A percentile compares a stretch with the other conserved stretches of the same genome.
Conservation (phyloP, 2,113 vertebrate genomes). For the Casuarius casuarius region DNA sequence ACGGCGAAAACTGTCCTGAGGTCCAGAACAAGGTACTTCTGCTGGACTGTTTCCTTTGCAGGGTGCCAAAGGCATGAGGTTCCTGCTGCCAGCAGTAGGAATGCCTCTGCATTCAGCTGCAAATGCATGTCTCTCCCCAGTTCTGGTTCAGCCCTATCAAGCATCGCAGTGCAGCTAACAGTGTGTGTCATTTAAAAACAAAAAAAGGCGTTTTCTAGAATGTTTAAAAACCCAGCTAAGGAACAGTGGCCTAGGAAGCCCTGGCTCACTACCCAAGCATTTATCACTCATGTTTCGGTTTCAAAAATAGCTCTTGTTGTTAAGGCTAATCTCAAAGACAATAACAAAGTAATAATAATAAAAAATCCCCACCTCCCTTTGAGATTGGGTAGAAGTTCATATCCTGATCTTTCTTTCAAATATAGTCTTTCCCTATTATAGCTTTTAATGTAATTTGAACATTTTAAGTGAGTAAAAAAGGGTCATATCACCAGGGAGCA, state of each 20-base stretch:
- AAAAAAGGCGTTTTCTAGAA: conserved; percentile 20
- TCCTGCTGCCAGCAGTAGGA: background rate
- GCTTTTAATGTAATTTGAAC: background rate
- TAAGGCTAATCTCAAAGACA: conserved; percentile 39
- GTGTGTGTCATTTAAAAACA: background rate
- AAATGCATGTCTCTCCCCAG: fast-evolving
- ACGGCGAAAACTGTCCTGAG: background rate
- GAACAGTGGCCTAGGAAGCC: conserved; percentile 43
- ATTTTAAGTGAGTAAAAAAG: background rate
- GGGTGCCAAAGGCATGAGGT: background rate
- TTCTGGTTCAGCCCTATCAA: background rate
- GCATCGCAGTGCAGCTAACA: background rate
- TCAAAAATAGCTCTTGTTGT: conserved; percentile 57
- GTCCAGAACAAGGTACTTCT: background rate
- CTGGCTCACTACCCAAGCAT: conserved; percentile 42
- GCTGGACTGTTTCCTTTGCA: background rate
- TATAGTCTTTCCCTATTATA: background rate
- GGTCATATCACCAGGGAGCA: background rate
- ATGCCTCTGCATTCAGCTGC: background rate
- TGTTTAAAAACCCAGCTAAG: background rate
- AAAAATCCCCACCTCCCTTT: background rate
- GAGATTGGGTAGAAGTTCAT: background rate
- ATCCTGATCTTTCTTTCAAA: conserved; percentile 22
- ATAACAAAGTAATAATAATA: conserved; percentile 12
- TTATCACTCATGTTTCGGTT: conserved; percentile 29